phyloP scores from a whole-genome alignment of 2,113 vertebrate species.

The Peromyscus maniculatus region DNA sequence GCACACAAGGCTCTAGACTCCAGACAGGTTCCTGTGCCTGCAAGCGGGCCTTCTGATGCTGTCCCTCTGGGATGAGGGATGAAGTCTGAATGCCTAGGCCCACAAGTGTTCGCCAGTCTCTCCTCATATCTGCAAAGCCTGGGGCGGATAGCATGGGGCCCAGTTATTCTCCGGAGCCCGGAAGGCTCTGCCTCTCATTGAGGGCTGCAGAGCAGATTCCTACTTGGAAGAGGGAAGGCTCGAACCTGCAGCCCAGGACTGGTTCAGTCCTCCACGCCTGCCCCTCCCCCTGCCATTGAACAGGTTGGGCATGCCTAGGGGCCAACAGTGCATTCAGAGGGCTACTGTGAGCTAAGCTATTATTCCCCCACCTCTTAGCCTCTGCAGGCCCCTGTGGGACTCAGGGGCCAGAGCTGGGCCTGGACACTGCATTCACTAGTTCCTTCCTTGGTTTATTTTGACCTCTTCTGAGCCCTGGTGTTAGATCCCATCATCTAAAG shows the following conservation, averaged over 20 bases:
- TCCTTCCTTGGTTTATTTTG: neutral
- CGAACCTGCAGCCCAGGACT: neutral
- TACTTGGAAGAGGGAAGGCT: neutral
- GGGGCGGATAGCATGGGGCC: neutral
- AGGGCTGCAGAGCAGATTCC: accelerated
- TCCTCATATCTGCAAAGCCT: neutral
- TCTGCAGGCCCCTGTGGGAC: neutral
- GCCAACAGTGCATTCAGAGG: accelerated
- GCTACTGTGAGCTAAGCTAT: too few relatives aligned
- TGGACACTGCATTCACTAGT: accelerated
- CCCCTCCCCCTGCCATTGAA: neutral
- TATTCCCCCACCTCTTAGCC: neutral
- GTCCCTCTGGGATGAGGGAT: neutral
- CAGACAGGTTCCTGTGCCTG: neutral
- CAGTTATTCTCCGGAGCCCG: neutral
- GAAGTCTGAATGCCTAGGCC: too few relatives aligned
- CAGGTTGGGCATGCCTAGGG: neutral
- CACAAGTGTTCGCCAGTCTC: neutral
- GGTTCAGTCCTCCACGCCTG: neutral
- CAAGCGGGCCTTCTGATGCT: neutral
- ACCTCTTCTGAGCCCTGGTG: neutral
- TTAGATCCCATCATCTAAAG: neutral
- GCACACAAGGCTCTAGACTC: neutral
- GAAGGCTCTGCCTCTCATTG: neutral
- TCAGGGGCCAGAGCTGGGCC: neutral